Base-by-base conservation (phyloP, 2,888 invertebrate genomes). In the Crepidodera aurea region DNA sequence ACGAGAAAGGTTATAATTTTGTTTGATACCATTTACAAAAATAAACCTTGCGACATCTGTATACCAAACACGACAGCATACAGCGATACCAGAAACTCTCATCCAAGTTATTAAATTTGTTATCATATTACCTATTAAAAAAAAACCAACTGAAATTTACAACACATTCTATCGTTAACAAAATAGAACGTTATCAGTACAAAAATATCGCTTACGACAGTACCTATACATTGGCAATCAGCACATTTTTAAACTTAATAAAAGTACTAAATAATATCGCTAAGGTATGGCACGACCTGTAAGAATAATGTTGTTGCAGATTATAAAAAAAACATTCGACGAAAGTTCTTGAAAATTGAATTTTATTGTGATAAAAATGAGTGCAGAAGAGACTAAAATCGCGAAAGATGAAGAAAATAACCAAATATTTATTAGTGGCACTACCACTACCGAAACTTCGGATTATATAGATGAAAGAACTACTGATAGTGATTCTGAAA, bases 361-460 rank as follows among this genome's bases (percentile, higher is more conserved):
- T n/a, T n/a, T n/a, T n/a, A n/a, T 22, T 22, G 22, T 6, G 2
- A 6, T 22, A 22, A 40, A 40, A 40, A 40, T 40, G 40, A 40
- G 40, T 10, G 12, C 8, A 10, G 12, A 32, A 6, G 8, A 32
- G 2, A 8, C 12, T 6, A 8, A 32, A 2, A 10, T 32, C 2
- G 13, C 39, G 29, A 18, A 32, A 27, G 40, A 22, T 12, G 56
- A 61, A 55, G 61, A 51, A 25, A 42, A 59, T 25, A 34, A 61
- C 16, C 44, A 55, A 22, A 40, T 51, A 32, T 12, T 63, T 15
- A 25, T 63, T 32, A 64, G 70, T 12, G 74, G 71, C 51, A 72
- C 66, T 13, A 73, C 72, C 8, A 68, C 65, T 44, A 56, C 66
- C 13, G 76, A 75, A 64, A 69, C 69, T 34, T 64, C 69, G 16